phyloP scores from a whole-genome alignment of 2,888 invertebrate genomes.

The Hirudinaria manillensis region DNA sequence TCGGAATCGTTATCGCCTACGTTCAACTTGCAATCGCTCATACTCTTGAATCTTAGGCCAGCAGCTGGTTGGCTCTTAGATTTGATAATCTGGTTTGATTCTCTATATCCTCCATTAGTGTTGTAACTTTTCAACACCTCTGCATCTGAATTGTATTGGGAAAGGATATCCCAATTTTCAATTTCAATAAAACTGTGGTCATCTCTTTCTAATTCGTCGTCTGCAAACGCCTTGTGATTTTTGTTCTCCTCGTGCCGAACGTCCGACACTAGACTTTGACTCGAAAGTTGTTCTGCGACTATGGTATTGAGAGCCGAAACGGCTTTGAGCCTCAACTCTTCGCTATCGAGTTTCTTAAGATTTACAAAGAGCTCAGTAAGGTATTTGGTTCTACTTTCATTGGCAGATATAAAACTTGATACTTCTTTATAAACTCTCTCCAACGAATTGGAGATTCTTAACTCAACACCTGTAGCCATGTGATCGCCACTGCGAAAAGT shows the following conservation, averaged over 20 bases:
- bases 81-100: too few relatives aligned
- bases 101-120: too few relatives aligned
- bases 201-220: background rate
- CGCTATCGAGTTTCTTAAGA: background rate
- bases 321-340: constrained; percentile 7
- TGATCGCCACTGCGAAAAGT: too few relatives aligned
- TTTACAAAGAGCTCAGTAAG: constrained; percentile 3
- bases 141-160: too few relatives aligned
- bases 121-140: too few relatives aligned
- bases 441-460: background rate
- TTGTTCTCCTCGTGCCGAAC: background rate
- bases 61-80: too few relatives aligned
- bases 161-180: too few relatives aligned
- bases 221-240: background rate
- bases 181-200: too few relatives aligned
- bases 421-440: constrained; percentile 19
- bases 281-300: background rate
- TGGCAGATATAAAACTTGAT: constrained; percentile 22
- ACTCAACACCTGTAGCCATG: too few relatives aligned
- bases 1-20: background rate
- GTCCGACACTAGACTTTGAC: too few relatives aligned
- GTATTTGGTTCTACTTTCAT: constrained; percentile 9
- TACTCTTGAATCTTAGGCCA: too few relatives aligned
- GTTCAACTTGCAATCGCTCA: too few relatives aligned
- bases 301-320: background rate